Percentiles rank a stretch among this genome's conserved stretches.
phyloP scores from a whole-genome alignment of 2,888 invertebrate species.

The Dicycla oo region DNA sequence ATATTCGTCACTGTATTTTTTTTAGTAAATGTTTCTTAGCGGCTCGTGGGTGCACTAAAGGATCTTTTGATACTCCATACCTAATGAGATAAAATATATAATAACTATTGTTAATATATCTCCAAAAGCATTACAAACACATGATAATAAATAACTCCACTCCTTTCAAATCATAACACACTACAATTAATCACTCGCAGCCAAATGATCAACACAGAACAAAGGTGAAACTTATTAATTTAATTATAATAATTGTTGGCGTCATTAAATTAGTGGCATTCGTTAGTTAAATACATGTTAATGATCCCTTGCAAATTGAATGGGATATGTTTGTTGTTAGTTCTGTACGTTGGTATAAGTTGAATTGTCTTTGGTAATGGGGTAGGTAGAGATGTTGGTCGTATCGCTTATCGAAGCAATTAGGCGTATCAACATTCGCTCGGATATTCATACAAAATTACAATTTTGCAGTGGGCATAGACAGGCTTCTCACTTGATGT shows the following conservation, averaged over 20 bases:
- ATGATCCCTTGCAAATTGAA: conserved; percentile 40
- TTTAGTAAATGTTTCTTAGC: not conserved
- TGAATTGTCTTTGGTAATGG: conserved; percentile 10
- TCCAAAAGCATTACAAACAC: conserved; percentile 4
- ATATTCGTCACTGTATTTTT: not conserved
- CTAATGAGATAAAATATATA: not conserved
- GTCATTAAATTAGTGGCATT: conserved; percentile 49
- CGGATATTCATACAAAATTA: not conserved
- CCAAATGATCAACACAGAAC: conserved; percentile 37
- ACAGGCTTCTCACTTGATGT: not conserved
- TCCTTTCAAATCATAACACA: conserved; percentile 21
- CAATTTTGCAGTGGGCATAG: too few species aligned
- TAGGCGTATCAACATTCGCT: conserved; percentile 5
- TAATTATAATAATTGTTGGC: conserved; percentile 46
- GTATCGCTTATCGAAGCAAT: conserved; percentile 7
- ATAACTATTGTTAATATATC: not conserved
- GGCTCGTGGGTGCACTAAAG: too few species aligned
- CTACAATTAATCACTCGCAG: conserved; percentile 43
- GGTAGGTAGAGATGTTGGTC: conserved; percentile 12
- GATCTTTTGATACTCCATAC: not conserved
- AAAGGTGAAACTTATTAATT: conserved; percentile 56
- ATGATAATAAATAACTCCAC: not conserved
- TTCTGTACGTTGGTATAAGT: conserved; percentile 29
- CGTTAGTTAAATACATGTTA: conserved; percentile 53
- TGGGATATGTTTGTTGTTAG: conserved; percentile 40